Base-by-base conservation (phyloP, 2,113 vertebrate genomes). In the Pterocles orientalis region DNA sequence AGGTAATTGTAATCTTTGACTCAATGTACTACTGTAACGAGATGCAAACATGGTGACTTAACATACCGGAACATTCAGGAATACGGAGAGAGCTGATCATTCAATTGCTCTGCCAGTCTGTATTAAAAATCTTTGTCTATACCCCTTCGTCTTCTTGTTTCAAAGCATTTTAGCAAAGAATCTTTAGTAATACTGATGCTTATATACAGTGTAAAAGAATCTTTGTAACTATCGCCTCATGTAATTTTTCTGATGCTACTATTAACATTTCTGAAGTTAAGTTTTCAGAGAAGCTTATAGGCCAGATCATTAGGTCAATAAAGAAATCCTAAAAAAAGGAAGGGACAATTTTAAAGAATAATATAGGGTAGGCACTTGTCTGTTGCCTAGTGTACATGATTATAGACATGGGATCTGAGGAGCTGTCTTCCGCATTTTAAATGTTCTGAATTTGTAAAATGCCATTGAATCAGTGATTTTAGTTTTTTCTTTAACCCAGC, bases 1-100 rank as follows among this genome's bases (percentile, higher is more conserved):
- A 99, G 98, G 98, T 99, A 96, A 57, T n/a, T 83, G 15, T 61
- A 41, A 33, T 94, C 26, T 61, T 64, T 82, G 69, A 62, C 48
- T 86, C 17, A 23, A 8, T 48, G 10, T 76, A n/a, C 36, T 53
- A 50, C 29, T 66, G 39, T 2, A 41, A 7, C 14, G 18, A 68
- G 33, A 15, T 3, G 34, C 41, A 71, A 39, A 54, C 13, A 7
- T 4, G 23, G 26, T 70, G 47, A 62, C 43, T 68, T 75, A 58
- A 50, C 10, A 5, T 58, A 33, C 25, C 45, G 5, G 50, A 43
- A 28, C 56, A 28, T 29, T 70, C 29, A 64, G 61, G n/a, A 50
- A 31, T 29, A 51, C 0, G 4, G 31, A 73, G 36, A 10, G 39
- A 66, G n/a, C 9, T 69, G 54, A 43, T 92, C 1, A 13, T 68